Evolutionary conservation across 92 coral and sea anemone genomes (phyloP).

Genomic region (Zoanthus sansibaricus): DNA sequence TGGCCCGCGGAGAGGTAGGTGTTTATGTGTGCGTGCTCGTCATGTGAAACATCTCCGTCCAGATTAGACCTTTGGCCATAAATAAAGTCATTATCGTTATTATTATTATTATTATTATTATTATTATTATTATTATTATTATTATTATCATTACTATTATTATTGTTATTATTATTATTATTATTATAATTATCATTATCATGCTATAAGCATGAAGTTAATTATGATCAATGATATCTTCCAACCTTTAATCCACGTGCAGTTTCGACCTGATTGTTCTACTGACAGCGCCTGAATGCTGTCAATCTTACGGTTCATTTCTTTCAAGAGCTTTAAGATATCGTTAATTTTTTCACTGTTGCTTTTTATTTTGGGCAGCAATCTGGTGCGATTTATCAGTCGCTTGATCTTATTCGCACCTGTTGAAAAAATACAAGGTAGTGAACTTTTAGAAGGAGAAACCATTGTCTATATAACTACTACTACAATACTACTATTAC

Average conservation of each 20-base stretch:
- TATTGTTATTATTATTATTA: too few relatives aligned
- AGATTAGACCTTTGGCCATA: too few relatives aligned
- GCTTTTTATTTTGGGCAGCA: slow-evolving; percentile 38
- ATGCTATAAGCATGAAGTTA: too few relatives aligned
- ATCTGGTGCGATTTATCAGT: slow-evolving; percentile 41
- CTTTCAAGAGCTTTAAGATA: slow-evolving; percentile 32
- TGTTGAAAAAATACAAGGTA: background rate
- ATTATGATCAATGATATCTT: background rate
- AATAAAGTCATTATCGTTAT: too few relatives aligned
- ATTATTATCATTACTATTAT: too few relatives aligned
- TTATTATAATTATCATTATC: too few relatives aligned
- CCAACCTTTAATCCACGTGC: slow-evolving; percentile 41
- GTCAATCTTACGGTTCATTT: slow-evolving; percentile 48
- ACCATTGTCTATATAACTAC: background rate
- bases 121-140: background rate
- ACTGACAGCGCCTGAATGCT: slow-evolving; percentile 23
- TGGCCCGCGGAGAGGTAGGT: too few relatives aligned
- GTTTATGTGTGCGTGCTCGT: too few relatives aligned
- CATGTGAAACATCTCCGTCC: too few relatives aligned
- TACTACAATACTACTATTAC: slow-evolving; percentile 2
- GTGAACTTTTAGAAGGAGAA: too few relatives aligned
- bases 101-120: too few relatives aligned
- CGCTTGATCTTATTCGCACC: slow-evolving; percentile 32
- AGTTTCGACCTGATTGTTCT: slow-evolving; percentile 38
- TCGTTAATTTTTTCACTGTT: slow-evolving; percentile 42